Base-by-base conservation (phyloP, 2,797 vertebrate species). In the Rhinatrema bivittatum region DNA sequence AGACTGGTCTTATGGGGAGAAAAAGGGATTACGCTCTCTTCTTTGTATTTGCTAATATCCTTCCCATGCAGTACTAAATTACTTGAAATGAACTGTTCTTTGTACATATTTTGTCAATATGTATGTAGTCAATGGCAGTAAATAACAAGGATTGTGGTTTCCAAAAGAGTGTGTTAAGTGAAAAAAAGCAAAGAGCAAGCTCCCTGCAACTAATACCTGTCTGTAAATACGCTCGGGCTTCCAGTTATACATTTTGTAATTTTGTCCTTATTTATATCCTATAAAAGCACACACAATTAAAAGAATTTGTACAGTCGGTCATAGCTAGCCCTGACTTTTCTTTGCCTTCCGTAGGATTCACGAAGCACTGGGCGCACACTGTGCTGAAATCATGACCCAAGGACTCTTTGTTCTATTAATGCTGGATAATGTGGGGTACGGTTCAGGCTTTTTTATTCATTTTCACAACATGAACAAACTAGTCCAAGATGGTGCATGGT, bases 41-140 rank as follows among this genome's bases (percentile, higher is more conserved):
- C n/a, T n/a, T n/a, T n/a, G n/a, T n/a, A n/a, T n/a, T n/a, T n/a
- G 87, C 87, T 89, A 78, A 76, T 84, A 86, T 84, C 84, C 88
- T 92, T 97, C 94, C 92, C 89, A 88, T 78, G 86, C 89, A 75
- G 78, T 90, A 88, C 94, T 91, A 88, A 86, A 89, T 89, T 94
- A 91, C 88, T 88, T 85, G 83, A 90, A 87, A 83, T 79, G 83
- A 89, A 63, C 55, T 72, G 67, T 81, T 81, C 78, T 68, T 57
- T 98, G 93, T 94, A 98, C 77, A 93, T 94, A 96, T 87, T 93
- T 93, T 95, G 91, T 94, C 89, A 89, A 95, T 93, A 85, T 94
- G 92, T 93, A 93, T 72, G 85, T 90, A 93, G 83, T 79, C 78
- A 84, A 78, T 48, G 70, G 70, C 70, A 75, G 75, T 65, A 75